These are phyloP conservation scores for Epicauta chinensis DNA, from an alignment of 1,140 invertebrate species.

Conservation along the genomic window DNA sequence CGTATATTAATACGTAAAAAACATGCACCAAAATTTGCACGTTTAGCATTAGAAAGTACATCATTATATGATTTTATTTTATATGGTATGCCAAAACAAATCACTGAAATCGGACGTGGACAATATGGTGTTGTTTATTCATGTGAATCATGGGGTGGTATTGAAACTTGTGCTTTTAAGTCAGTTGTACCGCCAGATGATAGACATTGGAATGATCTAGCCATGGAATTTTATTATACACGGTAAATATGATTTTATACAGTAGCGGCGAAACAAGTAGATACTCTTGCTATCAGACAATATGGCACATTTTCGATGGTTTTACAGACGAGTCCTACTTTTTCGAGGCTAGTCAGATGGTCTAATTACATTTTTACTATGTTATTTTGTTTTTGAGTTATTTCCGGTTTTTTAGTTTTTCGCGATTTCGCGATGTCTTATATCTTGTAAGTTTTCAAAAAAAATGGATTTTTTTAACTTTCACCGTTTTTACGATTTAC, in stretches of 20 bases:
- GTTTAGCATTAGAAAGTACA: constrained; percentile 77
- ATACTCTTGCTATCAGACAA: too few relatives aligned
- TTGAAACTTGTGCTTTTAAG: constrained; percentile 77
- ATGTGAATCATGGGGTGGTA: constrained; percentile 73
- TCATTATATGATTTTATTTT: constrained; percentile 73
- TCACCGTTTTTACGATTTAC: too few relatives aligned
- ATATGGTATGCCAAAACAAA: constrained; percentile 71
- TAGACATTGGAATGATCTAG: constrained; percentile 85
- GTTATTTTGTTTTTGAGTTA: too few relatives aligned
- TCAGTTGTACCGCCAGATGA: constrained; percentile 87
- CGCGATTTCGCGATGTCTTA: too few relatives aligned
- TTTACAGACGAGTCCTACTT: too few relatives aligned
- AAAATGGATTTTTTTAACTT: too few relatives aligned
- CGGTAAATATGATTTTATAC: constrained; percentile 42
- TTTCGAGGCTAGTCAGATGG: too few relatives aligned
- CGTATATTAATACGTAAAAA: constrained; percentile 68
- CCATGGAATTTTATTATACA: constrained; percentile 88
- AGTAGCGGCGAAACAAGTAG: too few relatives aligned
- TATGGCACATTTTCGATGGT: too few relatives aligned
- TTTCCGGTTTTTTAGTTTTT: too few relatives aligned
- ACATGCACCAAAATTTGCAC: constrained; percentile 74
- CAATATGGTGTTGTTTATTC: constrained; percentile 91
- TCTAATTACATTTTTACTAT: too few relatives aligned
- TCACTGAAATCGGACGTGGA: constrained; percentile 78
- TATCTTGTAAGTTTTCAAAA: too few relatives aligned